A percentile compares a stretch with the other conserved stretches of the same genome.
phyloP scores from a whole-genome alignment of 2,797 vertebrate species.

The Luscinia luscinia region DNA sequence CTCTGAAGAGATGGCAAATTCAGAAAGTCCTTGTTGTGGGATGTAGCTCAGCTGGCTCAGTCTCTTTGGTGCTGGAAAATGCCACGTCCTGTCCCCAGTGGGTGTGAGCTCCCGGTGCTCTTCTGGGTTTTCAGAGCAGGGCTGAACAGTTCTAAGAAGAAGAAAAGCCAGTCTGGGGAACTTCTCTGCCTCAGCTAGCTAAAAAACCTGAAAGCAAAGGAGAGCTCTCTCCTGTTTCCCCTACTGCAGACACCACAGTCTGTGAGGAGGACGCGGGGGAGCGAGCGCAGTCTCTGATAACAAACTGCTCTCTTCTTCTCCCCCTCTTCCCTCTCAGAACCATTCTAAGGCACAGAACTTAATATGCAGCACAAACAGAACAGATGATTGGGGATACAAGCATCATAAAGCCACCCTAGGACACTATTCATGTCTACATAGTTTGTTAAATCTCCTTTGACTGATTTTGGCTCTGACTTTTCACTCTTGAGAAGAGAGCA shows the following conservation, averaged over 20 bases:
- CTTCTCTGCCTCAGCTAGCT: not conserved
- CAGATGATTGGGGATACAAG: fast-evolving
- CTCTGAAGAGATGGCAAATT: not conserved
- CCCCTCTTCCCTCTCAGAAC: fast-evolving
- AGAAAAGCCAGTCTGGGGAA: not conserved
- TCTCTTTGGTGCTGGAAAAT: not conserved
- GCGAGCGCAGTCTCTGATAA: not conserved
- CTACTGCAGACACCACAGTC: not conserved
- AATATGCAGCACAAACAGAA: not conserved
- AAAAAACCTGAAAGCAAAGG: not conserved
- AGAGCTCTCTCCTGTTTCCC: not conserved
- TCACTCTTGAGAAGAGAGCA: not conserved
- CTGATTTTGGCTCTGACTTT: not conserved
- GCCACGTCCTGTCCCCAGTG: fast-evolving
- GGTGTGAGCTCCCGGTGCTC: fast-evolving
- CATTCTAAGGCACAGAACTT: too few relatives aligned
- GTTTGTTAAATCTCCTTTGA: not conserved
- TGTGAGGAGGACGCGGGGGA: fast-evolving
- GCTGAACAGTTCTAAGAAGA: not conserved
- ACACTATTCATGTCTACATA: not conserved
- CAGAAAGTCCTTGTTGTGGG: not conserved
- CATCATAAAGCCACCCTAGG: too few relatives aligned
- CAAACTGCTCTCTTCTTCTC: fast-evolving
- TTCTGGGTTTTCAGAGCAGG: not conserved
- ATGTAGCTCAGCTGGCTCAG: too few relatives aligned